Evolutionary conservation across 1,140 invertebrate genomes (phyloP), one percentile per base, ranked within the genome.

Genomic region (Papilio helenus): DNA sequence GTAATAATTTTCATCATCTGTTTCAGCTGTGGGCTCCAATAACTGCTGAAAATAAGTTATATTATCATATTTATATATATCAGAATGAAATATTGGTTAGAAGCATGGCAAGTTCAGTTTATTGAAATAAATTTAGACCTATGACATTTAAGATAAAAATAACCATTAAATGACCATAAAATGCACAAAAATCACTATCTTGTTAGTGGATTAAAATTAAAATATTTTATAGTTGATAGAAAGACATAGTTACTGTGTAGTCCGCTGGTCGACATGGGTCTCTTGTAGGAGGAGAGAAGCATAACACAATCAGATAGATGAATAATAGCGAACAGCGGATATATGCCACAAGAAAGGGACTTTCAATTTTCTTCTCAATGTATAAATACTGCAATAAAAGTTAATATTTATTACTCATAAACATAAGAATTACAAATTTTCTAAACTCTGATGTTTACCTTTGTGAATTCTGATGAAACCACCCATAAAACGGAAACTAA

Each of bases 401-500:
- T 55, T n/a, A 76, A 55, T 23, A 77, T 79, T 73, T 73, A 12
- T n/a, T 23, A 80, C 55, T 29, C 61, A 68, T 68, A 34, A 26
- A 68, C 61, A 16, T n/a, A n/a, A n/a, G n/a, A n/a, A 61, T 68
- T 68, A 68, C 26, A 68, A 29, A 68, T 68, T 18, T 76, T 61
- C 34, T 18, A 42, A 34, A 65, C 61, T 68, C 26, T 76, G 23
- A 76, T 8, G 51, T n/a, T 72, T 90, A 94, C 93, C 88, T 92
- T 93, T 81, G 93, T 94, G 81, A 93, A 79, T 86, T 94, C 93
- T 74, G 93, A 93, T 42, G 93, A 94, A 79, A 90, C 85, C 79
- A 94, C 92, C 93, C 93, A 94, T 80, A 94, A 82, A 65, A 94
- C 84, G 86, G 90, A 88, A 82, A 93, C 92, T 81, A 93, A 82